A percentile compares a stretch with the other conserved stretches of the same genome.
phyloP scores from a whole-genome alignment of 2,113 vertebrate species.

The Melanerpes formicivorus region DNA sequence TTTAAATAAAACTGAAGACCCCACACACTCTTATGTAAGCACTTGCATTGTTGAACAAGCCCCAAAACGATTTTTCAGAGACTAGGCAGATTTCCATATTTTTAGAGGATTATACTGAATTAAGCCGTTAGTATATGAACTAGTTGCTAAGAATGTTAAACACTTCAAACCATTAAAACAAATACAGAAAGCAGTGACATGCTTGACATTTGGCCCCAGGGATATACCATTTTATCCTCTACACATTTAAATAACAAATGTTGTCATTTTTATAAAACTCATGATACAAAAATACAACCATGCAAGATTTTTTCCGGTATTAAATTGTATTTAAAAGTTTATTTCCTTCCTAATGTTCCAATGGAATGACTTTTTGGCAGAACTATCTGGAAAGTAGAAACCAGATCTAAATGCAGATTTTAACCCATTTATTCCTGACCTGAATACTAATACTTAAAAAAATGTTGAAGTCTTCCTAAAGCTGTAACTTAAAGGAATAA shows the following conservation, averaged over 20 bases:
- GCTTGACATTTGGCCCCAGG: background rate
- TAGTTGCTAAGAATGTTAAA: background rate
- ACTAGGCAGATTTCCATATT: background rate
- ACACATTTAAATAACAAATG: slow-evolving; percentile 4
- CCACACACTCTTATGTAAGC: background rate
- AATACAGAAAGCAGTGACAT: background rate
- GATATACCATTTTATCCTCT: background rate
- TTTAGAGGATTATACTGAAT: background rate
- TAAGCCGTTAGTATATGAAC: background rate
- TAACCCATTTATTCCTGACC: slow-evolving; percentile 37
- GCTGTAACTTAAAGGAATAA: background rate
- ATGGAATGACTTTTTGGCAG: slow-evolving; percentile 53
- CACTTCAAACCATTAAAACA: background rate
- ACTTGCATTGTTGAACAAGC: background rate
- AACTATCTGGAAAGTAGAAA: slow-evolving; percentile 28
- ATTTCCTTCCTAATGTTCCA: slow-evolving; percentile 68
- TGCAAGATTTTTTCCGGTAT: slow-evolving; percentile 44
- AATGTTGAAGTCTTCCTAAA: background rate
- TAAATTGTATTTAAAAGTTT: slow-evolving; percentile 60
- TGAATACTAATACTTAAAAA: background rate
- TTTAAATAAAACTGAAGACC: background rate
- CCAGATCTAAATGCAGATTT: slow-evolving; percentile 2
- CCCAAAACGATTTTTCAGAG: background rate
- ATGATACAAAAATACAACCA: slow-evolving; percentile 17
- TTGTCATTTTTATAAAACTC: slow-evolving; percentile 2